Conservation (phyloP, 2,797 vertebrate species). For the Mycteria americana region DNA sequence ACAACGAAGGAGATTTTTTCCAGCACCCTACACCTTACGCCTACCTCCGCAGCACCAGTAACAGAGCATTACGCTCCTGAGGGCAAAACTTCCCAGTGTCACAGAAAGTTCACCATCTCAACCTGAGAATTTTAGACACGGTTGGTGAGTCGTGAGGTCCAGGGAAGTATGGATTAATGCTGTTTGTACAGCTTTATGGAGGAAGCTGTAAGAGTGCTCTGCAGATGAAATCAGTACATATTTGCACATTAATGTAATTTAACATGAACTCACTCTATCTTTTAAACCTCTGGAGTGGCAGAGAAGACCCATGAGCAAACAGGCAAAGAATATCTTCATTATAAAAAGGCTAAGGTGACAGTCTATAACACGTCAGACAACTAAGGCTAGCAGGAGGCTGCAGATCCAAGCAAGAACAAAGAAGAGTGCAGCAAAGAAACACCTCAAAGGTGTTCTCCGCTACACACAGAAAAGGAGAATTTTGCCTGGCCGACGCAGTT, state of each 20-base stretch:
- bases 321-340: conserved; percentile 28
- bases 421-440: neutral
- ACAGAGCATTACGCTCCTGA: neutral
- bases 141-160: conserved; percentile 30
- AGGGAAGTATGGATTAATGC: conserved; percentile 21
- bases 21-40: neutral
- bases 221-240: conserved; percentile 61
- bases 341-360: neutral
- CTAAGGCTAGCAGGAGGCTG: neutral
- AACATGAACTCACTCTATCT: conserved; percentile 40
- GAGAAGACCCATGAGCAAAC: conserved; percentile 28
- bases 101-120: conserved; percentile 31
- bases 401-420: neutral
- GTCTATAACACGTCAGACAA: neutral
- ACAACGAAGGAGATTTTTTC: neutral
- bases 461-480: neutral
- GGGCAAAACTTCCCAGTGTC: neutral
- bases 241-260: conserved; percentile 63
- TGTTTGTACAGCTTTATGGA: conserved; percentile 55
- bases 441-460: neutral
- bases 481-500: neutral
- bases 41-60: neutral
- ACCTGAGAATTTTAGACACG: neutral
- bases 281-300: conserved; percentile 16
- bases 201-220: conserved; percentile 30